Evolutionary conservation across 2,113 vertebrate genomes (phyloP).

Genomic region (Mormoops blainvillei): DNA sequence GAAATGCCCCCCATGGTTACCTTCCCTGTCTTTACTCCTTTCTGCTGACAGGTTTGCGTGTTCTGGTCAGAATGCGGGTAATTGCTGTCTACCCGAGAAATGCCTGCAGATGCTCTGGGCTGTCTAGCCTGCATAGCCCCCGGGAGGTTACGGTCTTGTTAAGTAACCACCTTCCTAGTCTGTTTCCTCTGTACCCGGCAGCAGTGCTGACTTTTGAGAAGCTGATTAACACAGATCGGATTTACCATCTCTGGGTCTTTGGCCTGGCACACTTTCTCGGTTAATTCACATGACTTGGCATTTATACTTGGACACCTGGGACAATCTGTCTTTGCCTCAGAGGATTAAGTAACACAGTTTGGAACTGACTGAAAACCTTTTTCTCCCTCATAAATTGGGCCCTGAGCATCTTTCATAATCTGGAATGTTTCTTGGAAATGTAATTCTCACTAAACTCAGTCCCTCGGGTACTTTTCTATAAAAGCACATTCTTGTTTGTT

Average conservation of each 20-base stretch:
- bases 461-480: slow-evolving; percentile 37
- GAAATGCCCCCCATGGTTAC: not conserved
- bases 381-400: slow-evolving; percentile 49
- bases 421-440: slow-evolving; percentile 72
- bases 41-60: not conserved
- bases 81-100: not conserved
- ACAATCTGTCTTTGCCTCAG: slow-evolving; percentile 60
- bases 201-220: not conserved
- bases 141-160: not conserved
- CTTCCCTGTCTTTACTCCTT: not conserved
- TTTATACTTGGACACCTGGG: slow-evolving; percentile 62
- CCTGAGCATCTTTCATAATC: slow-evolving; percentile 68
- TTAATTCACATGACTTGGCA: slow-evolving; percentile 55
- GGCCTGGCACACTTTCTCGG: slow-evolving; percentile 19
- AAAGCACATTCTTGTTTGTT: slow-evolving; percentile 22
- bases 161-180: not conserved
- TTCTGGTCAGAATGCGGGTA: slow-evolving; percentile 14
- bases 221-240: not conserved
- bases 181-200: not conserved
- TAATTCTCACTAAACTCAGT: slow-evolving; percentile 36
- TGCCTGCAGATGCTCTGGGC: not conserved
- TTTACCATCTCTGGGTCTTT: not conserved
- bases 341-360: slow-evolving; percentile 68
- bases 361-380: slow-evolving; percentile 66
- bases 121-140: not conserved